These are phyloP conservation scores for Pantala flavescens DNA, from an alignment of 1,140 invertebrate species.

Conservation along the genomic window DNA sequence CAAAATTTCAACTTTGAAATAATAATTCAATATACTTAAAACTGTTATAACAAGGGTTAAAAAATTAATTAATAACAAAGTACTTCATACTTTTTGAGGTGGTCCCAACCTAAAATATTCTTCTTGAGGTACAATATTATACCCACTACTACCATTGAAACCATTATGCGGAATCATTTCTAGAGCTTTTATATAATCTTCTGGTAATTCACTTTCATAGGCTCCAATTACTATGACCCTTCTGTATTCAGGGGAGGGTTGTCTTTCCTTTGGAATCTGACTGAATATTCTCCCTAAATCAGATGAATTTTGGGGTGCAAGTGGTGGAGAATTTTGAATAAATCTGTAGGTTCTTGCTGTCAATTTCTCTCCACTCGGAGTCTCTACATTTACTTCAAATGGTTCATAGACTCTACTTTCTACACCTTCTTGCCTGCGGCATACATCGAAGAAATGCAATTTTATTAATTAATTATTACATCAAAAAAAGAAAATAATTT, in stretches of 20 bases:
- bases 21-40: no score
- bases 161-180: neutral
- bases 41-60: no score
- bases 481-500: no score
- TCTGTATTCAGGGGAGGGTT: neutral
- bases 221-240: neutral
- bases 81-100: no score
- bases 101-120: neutral
- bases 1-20: no score
- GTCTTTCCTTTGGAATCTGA: neutral
- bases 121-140: neutral
- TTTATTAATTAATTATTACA: no score
- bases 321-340: neutral
- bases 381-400: neutral
- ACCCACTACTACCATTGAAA: neutral
- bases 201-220: neutral
- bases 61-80: no score
- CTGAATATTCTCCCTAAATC: neutral
- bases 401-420: neutral
- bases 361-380: neutral
- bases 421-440: neutral
- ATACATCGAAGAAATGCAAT: neutral
- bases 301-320: neutral
- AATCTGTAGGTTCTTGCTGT: neutral
- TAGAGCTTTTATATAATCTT: neutral